Conservation (phyloP, 2,888 invertebrate species). For the Pterobdella sp. region DNA sequence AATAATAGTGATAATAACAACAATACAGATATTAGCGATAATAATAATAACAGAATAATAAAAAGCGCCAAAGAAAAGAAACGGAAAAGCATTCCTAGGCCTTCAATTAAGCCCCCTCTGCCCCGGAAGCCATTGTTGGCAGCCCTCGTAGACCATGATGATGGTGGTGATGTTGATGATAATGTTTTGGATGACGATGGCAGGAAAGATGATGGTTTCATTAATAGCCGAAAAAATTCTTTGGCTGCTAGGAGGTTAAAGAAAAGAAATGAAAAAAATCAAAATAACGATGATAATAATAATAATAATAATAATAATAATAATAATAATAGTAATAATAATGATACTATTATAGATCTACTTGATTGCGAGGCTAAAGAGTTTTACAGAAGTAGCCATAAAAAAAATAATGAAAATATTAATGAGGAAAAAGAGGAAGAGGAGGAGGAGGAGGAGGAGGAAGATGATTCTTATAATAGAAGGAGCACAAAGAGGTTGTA, state of each 20-base stretch:
- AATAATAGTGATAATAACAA: not conserved
- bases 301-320: slow-evolving; percentile 12
- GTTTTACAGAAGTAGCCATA: not conserved
- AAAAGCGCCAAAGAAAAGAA: not conserved
- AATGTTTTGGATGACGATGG: not conserved
- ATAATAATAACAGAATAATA: not conserved
- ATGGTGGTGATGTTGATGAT: slow-evolving; percentile 1
- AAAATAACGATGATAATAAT: not conserved
- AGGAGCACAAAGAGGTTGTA: slow-evolving; percentile 6
- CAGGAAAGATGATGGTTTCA: not conserved
- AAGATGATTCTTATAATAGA: not conserved
- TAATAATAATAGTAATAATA: slow-evolving; percentile 15
- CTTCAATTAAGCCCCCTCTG: not conserved
- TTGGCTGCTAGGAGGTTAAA: not conserved
- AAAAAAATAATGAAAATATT: not conserved
- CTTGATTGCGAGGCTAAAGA: not conserved
- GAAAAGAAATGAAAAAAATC: not conserved
- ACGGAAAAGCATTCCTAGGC: not conserved
- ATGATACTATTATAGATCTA: not conserved
- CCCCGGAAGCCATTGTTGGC: not conserved
- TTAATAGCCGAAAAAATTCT: not conserved
- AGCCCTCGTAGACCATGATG: not conserved
- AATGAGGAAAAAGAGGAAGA: not conserved
- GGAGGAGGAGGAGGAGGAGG: not conserved
- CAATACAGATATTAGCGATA: not conserved